Conservation (phyloP, 2,888 invertebrate species). For the Sminthurinus aureus region DNA sequence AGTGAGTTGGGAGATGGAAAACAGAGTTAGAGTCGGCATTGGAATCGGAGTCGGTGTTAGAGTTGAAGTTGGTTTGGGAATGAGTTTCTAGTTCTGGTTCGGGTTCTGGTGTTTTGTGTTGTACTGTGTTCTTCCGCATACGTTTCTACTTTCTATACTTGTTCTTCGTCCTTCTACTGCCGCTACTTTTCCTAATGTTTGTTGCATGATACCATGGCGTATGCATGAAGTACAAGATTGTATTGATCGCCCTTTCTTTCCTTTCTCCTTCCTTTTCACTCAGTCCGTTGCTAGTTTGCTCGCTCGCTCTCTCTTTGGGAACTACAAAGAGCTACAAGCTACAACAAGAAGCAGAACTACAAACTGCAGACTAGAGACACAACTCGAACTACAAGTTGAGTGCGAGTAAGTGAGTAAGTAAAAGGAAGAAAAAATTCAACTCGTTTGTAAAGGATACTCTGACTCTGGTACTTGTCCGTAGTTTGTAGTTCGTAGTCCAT, state of each 20-base stretch:
- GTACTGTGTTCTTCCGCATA: not conserved
- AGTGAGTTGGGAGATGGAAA: not conserved
- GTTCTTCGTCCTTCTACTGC: not conserved
- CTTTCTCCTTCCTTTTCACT: not conserved
- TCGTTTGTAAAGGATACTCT: slow-evolving; percentile 12
- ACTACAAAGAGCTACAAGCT: not conserved
- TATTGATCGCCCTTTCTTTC: slow-evolving; percentile 41
- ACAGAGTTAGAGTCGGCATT: no score
- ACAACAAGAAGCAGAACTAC: not conserved
- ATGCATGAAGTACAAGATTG: slow-evolving; percentile 46
- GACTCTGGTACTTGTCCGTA: not conserved
- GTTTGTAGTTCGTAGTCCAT: no score
- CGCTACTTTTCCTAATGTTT: not conserved
- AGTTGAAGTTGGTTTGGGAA: not conserved
- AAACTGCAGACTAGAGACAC: no score
- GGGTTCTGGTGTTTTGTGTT: no score
- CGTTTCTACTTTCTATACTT: not conserved
- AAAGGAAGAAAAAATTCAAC: not conserved
- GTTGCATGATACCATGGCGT: slow-evolving; percentile 7
- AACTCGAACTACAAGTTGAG: no score
- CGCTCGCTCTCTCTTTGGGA: not conserved
- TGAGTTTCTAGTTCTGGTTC: not conserved
- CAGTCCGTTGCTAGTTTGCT: no score
- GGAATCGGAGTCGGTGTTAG: no score
- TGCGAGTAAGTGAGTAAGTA: no score